Percentiles rank a stretch among this genome's conserved stretches.
Conservation (phyloP, 2,113 vertebrate genomes). For the Bambusicola thoracicus region DNA sequence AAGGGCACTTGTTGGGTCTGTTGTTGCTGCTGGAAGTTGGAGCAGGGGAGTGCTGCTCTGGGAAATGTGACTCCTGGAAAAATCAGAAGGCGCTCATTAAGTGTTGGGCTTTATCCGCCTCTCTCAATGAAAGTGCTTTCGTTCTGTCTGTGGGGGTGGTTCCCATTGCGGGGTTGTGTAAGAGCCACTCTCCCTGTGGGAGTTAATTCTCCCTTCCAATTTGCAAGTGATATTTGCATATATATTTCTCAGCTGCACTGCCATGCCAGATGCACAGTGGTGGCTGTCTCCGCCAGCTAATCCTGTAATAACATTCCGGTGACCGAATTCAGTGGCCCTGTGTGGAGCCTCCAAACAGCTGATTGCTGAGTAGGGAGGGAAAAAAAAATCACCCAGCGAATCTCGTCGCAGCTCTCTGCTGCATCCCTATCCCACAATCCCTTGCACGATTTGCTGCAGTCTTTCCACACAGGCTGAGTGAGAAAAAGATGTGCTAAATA, state of each 20-base stretch:
- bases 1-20: background rate
- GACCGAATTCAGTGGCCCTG: slow-evolving; percentile 67
- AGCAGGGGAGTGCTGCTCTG: background rate
- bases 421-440: slow-evolving; percentile 87
- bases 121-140: slow-evolving; percentile 13
- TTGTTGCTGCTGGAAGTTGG: background rate
- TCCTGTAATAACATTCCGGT: slow-evolving; percentile 54
- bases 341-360: slow-evolving; percentile 72
- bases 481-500: slow-evolving; percentile 80
- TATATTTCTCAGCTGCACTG: background rate
- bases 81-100: background rate
- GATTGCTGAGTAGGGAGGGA: slow-evolving; percentile 81
- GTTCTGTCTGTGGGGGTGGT: background rate
- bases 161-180: background rate
- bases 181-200: background rate
- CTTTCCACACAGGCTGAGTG: slow-evolving; percentile 81
- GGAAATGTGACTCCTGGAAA: background rate
- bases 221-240: background rate
- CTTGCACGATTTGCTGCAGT: slow-evolving; percentile 87
- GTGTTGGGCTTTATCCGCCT: background rate
- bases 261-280: background rate
- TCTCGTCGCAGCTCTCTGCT: slow-evolving; percentile 82
- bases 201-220: background rate
- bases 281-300: slow-evolving; percentile 34
- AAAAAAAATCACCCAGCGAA: slow-evolving; percentile 75